A percentile compares a stretch with the other conserved stretches of the same genome.
These are phyloP conservation scores for Artibeus lituratus DNA, from an alignment of 2,797 vertebrate genomes.

Conservation along the genomic window DNA sequence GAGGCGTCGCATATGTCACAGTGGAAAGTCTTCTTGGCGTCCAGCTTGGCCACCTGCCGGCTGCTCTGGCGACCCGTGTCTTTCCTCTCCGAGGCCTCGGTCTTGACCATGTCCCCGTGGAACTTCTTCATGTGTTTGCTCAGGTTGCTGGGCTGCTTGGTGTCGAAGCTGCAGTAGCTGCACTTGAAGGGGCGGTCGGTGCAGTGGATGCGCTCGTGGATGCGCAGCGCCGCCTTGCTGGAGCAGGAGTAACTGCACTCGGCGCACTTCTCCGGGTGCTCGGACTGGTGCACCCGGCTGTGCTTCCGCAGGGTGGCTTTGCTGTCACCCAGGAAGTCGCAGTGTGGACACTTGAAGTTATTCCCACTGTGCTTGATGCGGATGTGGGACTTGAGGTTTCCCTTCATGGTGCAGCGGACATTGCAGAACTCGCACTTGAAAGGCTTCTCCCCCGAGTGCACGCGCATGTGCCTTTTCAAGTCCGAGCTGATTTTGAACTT, in stretches of 20 bases:
- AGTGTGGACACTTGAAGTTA: constrained; percentile 89
- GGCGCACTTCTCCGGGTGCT: constrained; percentile 91
- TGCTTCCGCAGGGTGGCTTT: constrained; percentile 93
- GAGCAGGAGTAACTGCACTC: constrained; percentile 95
- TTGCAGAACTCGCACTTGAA: constrained; percentile 97
- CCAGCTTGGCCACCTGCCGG: constrained; percentile 91
- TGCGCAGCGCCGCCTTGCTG: constrained; percentile 93
- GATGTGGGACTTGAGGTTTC: constrained; percentile 96
- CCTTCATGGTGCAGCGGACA: constrained; percentile 98
- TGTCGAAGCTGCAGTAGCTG: constrained; percentile 90
- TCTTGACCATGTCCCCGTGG: constrained; percentile 87
- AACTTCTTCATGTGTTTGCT: constrained; percentile 93
- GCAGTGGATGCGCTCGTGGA: constrained; percentile 94
- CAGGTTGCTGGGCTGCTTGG: constrained; percentile 96
- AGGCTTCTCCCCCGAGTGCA: constrained; percentile 98
- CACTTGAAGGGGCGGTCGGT: constrained; percentile 95
- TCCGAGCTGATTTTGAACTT: constrained; percentile 99
- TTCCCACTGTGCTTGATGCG: constrained; percentile 93
- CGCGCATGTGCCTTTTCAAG: constrained; percentile 95
- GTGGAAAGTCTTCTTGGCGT: constrained; percentile 91
- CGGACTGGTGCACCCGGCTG: constrained; percentile 90
- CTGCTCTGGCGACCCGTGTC: constrained; percentile 76
- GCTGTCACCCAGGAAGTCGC: constrained; percentile 93
- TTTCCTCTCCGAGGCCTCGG: constrained; percentile 68
- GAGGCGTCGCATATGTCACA: constrained; percentile 92